Evolutionary conservation across 2,113 vertebrate genomes (phyloP).

Genomic region (Callithrix jacchus): DNA sequence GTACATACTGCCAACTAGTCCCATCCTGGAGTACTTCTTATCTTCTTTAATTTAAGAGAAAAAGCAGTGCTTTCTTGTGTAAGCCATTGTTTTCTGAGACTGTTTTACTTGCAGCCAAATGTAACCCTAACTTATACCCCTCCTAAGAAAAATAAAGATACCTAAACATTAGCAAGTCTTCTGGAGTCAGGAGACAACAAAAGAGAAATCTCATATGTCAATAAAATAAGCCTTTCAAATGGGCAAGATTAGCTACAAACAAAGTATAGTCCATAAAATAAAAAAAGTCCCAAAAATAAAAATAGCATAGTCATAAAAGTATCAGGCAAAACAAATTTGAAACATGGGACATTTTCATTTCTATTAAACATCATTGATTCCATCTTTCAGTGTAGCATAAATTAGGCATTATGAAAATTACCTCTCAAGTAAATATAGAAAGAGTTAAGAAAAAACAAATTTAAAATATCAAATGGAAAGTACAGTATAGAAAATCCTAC

Average conservation of each 20-base stretch:
- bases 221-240: constrained; percentile 16
- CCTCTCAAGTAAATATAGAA: constrained; percentile 39
- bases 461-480: not conserved
- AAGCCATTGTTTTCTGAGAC: not conserved
- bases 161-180: not conserved
- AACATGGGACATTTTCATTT: constrained; percentile 21
- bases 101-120: not conserved
- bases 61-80: not conserved
- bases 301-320: not conserved
- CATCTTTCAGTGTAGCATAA: not conserved
- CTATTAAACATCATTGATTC: constrained; percentile 10
- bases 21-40: not conserved
- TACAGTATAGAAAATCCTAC: not conserved
- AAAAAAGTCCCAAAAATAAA: not conserved
- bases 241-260: not conserved
- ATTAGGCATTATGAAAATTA: constrained; percentile 34
- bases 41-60: not conserved
- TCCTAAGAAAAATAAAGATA: not conserved
- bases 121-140: not conserved
- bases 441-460: not conserved
- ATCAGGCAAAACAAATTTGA: constrained; percentile 5
- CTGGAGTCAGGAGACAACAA: not conserved
- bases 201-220: not conserved
- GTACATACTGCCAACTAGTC: not conserved
- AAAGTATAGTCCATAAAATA: not conserved